phyloP scores from a whole-genome alignment of 1,140 invertebrate genomes.

The Drosophila orosa region DNA sequence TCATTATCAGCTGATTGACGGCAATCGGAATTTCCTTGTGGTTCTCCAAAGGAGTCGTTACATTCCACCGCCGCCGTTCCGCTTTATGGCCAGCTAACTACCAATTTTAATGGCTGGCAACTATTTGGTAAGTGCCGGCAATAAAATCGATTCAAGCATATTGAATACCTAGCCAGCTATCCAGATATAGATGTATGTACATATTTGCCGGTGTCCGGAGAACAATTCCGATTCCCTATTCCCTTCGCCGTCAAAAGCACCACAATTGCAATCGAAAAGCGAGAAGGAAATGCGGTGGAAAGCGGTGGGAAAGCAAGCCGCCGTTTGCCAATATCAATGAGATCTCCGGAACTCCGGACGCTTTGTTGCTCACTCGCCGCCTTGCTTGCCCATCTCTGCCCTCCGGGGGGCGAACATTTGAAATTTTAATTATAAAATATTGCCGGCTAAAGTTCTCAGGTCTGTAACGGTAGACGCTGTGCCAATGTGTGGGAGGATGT shows the following conservation, averaged over 20 bases:
- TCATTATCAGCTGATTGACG: slow-evolving; percentile 55
- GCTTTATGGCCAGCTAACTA: slow-evolving; percentile 51
- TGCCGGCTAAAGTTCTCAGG: slow-evolving; percentile 53
- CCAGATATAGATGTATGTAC: slow-evolving; percentile 6
- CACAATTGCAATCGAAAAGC: slow-evolving; percentile 40
- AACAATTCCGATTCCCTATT: slow-evolving; percentile 11
- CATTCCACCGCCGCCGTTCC: slow-evolving; percentile 8
- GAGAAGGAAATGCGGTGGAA: slow-evolving; percentile 9
- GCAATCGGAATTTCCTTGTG: slow-evolving; percentile 10
- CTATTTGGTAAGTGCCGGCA: slow-evolving; percentile 52
- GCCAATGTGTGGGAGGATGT: slow-evolving; percentile 34
- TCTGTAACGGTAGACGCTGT: slow-evolving; percentile 32
- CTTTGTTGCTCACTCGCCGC: slow-evolving; percentile 49
- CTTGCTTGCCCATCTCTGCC: slow-evolving; percentile 12
- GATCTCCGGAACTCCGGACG: slow-evolving; percentile 37
- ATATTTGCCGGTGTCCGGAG: slow-evolving; percentile 15
- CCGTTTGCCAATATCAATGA: slow-evolving; percentile 55
- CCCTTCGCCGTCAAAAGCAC: slow-evolving; percentile 4
- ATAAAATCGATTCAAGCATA: slow-evolving; percentile 55
- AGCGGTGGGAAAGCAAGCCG: slow-evolving; percentile 6
- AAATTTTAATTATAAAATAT: slow-evolving; percentile 72
- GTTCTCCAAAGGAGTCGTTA: slow-evolving; percentile 4
- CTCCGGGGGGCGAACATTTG: slow-evolving; percentile 46
- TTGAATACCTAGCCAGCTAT: slow-evolving; percentile 51
- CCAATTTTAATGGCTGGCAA: slow-evolving; percentile 38